Evolutionary conservation across 2,797 vertebrate genomes (phyloP), one percentile per base, ranked within the genome.

Genomic region (Acanthurus leucopareius): DNA sequence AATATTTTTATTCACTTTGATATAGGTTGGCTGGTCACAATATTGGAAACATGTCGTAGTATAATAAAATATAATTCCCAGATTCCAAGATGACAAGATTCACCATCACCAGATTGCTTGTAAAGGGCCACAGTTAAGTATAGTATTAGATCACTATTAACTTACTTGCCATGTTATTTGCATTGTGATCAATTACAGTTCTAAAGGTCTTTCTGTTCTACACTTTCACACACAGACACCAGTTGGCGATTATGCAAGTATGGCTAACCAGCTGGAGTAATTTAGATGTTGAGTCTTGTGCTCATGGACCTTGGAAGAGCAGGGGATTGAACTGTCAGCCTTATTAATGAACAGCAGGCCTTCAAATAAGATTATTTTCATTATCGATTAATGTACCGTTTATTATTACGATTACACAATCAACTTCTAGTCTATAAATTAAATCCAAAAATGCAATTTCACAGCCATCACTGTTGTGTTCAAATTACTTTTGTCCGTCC

Each of bases 271-370:
- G 17, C 17, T 7, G 40, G 60, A 61, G 42, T 35, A 15, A 40
- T 62, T 58, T 25, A 14, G 40, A 22, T 28, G 6, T 61, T 64
- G 9, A 19, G 32, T 3, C 22, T 73, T 45, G 73, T 52, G 35
- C 42, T 54, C 40, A 40, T 64, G 25, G 35, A 75, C 66, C 64
- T 25, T 65, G n/a, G 49, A 44, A 48, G n/a, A 53, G 3, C 28
- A 2, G 15, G 17, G 42, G 45, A 53, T 48, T 45, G 57, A 77
- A 69, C 42, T 15, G 5, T 19, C 52, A 57, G 32, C 65, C n/a
- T 20, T 51, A 63, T n/a, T 11, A 42, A 42, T 42, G 40, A 8
- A 42, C 40, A 9, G 10, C 10, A 42, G 38, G 38, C 6, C 5
- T 40, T 7, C 38, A 40, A 40, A 2, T 42, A 42, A 42, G 9